Evolutionary conservation across 2,888 invertebrate genomes (phyloP), one percentile per base, ranked within the genome.

Genomic region (Drosophila ustulata): DNA sequence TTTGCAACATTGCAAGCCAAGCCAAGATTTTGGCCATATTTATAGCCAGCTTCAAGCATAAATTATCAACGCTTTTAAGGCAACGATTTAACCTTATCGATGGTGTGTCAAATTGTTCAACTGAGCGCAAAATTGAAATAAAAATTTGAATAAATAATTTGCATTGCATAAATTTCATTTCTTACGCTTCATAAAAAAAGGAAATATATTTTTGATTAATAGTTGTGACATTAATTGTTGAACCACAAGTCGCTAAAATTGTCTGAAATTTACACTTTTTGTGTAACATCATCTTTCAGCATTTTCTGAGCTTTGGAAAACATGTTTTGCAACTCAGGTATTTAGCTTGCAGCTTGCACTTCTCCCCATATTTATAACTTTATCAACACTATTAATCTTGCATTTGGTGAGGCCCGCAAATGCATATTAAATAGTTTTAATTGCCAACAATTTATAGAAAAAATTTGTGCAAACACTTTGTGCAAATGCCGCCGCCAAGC

Each of bases 391-490:
- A 52, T 65, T 23, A 52, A 57, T 57, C 50, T 47, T n/a, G 0
- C 43, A 57, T 41, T 61, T 43, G 25, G 18, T 26, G 11, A 46
- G 11, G 23, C 41, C 13, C 23, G 51, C 51, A 62, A 67, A 45
- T 56, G 62, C 53, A 74, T 66, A 37, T 41, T 50, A 61, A 66
- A 58, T 67, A 18, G 26, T 45, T 79, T 80, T 85, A 85, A 82
- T 85, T 85, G 67, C 55, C 72, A 67, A 62, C 78, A 69, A 78
- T 82, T 78, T 71, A 71, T 68, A 67, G 62, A 46, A 50, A 70
- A 62, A 64, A 62, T 50, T 34, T 53, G 55, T 50, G 41, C 74
- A 71, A 75, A 78, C 69, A 72, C 77, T 82, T 82, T 82, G 82
- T 73, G 63, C 13, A 70, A 75, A 73, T 57, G 82, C 82, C 85